Evolutionary conservation across 2,888 invertebrate genomes (phyloP).

Genomic region (Sinodicranocentrus sp.): DNA sequence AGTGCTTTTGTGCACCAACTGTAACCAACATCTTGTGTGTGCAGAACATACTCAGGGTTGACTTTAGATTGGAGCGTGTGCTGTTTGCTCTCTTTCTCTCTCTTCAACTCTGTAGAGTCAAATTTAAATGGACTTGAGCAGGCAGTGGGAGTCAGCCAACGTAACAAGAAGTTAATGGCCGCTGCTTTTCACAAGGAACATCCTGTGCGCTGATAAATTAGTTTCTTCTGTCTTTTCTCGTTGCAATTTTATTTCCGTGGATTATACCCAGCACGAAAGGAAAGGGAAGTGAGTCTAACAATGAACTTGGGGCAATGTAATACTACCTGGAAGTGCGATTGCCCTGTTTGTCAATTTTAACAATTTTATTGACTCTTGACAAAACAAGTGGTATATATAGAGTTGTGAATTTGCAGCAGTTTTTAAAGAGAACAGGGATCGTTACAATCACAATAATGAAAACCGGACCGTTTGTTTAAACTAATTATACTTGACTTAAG

Average conservation of each 20-base stretch:
- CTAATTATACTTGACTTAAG: conserved; percentile 21
- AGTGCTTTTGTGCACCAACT: conserved; percentile 57
- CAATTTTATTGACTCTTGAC: too few species aligned
- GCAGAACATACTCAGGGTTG: background rate
- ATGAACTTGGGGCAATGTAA: conserved; percentile 21
- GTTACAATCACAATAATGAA: too few species aligned
- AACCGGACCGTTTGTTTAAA: background rate
- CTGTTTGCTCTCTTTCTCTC: background rate
- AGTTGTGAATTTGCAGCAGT: too few species aligned
- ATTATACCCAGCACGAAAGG: background rate
- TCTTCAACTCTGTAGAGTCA: background rate
- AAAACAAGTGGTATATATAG: too few species aligned
- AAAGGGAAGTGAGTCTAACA: background rate
- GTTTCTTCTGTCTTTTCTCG: conserved; percentile 17
- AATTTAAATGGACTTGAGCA: conserved; percentile 64
- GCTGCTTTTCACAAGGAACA: conserved; percentile 39
- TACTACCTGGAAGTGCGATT: too few species aligned
- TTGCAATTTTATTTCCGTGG: conserved; percentile 48
- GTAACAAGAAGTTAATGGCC: conserved; percentile 65
- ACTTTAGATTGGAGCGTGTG: conserved; percentile 47
- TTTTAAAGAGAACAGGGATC: too few species aligned
- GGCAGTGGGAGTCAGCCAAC: conserved; percentile 37
- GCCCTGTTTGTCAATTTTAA: too few species aligned
- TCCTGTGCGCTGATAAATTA: conserved; percentile 54
- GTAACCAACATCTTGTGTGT: conserved; percentile 52